Base-by-base conservation (phyloP, 2,113 vertebrate species). In the Colaptes auratus region DNA sequence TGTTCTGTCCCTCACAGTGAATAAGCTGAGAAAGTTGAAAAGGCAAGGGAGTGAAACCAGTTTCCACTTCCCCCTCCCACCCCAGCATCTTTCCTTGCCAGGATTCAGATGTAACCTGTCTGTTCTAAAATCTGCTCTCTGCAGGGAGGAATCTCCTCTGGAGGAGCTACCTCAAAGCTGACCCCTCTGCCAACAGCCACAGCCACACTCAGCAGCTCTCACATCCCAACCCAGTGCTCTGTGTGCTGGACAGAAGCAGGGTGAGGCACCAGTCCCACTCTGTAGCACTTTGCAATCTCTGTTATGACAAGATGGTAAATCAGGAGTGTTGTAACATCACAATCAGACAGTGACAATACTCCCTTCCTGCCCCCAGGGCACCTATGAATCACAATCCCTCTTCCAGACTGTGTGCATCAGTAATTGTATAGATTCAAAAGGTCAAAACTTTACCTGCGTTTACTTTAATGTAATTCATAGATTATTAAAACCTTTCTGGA, bases 401-500 rank as follows among this genome's bases (percentile, higher is more conserved):
- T 77, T 82, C 76, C 50, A 81, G 48, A 59, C 72, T 8, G 65
- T 4, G 3, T 18, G 39, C 55, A 60, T 35, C 35, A 39, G 12
- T 71, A 80, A 93, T 88, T 74, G 48, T 33, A 71, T 7, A 72
- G 58, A 78, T 88, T 74, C 67, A 48, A 67, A 93, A 95, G 82
- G 91, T 91, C 87, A 92, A 16, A 80, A 71, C 65, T 90, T 95
- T 56, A 92, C 59, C 48, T 61, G 27, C 73, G 55, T 86, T 83
- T 91, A 61, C 48, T 87, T 92, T 74, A 95, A 79, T 78, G 75
- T 59, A 30, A 44, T 58, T 89, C 72, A 77, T 74, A 75, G 33
- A 77, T 95, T 90, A 95, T 78, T 90, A 75, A 95, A 95, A 67
- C 42, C 61, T 83, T 89, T 78, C 24, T 91, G 72, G 79, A 88